A percentile compares a stretch with the other conserved stretches of the same genome.
phyloP scores from a whole-genome alignment of 2,888 invertebrate species.

The Thereva unica region DNA sequence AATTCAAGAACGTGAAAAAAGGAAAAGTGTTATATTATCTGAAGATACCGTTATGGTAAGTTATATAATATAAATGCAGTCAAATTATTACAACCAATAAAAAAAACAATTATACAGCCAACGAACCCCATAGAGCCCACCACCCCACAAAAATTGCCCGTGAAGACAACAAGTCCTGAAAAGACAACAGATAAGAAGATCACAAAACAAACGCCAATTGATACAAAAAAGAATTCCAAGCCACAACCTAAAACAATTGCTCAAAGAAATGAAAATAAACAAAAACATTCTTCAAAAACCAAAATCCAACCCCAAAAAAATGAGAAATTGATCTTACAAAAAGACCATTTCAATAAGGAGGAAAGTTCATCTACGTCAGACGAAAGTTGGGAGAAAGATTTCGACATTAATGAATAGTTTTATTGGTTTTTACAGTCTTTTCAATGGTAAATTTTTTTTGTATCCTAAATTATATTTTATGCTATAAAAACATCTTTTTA shows the following conservation, averaged over 20 bases:
- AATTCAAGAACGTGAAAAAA: conserved; percentile 51
- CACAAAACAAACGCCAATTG: background rate
- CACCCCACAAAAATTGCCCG: conserved; percentile 7
- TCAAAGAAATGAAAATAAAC: conserved; percentile 15
- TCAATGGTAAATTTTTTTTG: conserved; percentile 2
- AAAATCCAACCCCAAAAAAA: background rate
- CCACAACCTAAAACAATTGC: conserved; percentile 4
- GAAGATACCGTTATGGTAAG: conserved; percentile 28
- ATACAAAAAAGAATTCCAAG: conserved; percentile 19
- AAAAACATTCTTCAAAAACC: no score
- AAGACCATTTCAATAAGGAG: conserved; percentile 46
- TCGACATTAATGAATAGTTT: conserved; percentile 56
- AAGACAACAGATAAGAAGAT: conserved; percentile 5
- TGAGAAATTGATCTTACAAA: conserved; percentile 41
- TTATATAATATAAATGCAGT: background rate
- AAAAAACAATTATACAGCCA: background rate
- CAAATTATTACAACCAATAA: background rate
- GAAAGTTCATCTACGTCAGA: conserved; percentile 59
- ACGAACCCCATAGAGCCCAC: background rate
- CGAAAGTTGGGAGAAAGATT: conserved; percentile 67
- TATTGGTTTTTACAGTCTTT: conserved; percentile 4
- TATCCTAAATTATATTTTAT: no score
- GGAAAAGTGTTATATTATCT: conserved; percentile 37
- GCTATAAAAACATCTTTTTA: background rate
- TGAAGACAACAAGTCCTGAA: conserved; percentile 4